These are phyloP conservation scores for Papilio xuthus DNA, from an alignment of 1,140 invertebrate genomes.

Conservation along the genomic window DNA sequence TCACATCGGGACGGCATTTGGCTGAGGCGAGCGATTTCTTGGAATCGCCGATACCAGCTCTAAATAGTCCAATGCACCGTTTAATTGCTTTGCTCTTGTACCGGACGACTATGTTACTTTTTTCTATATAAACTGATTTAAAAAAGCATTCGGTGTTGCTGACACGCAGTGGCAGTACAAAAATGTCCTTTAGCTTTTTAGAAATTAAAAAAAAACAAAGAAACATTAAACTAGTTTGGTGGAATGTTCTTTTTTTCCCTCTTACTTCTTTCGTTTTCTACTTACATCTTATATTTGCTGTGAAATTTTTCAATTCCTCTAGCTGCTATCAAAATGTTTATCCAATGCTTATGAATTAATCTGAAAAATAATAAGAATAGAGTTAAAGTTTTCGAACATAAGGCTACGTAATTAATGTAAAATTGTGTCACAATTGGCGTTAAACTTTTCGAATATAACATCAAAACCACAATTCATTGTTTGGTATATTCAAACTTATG, in stretches of 20 bases:
- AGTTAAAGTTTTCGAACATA: background rate
- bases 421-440: no score
- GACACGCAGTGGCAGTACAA: background rate
- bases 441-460: no score
- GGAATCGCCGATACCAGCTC: conserved; percentile 59
- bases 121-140: background rate
- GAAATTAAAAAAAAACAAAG: no score
- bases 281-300: background rate
- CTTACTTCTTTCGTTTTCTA: background rate
- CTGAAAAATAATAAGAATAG: background rate
- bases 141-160: background rate
- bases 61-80: conserved; percentile 64
- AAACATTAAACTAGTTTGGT: no score
- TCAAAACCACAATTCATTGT: background rate
- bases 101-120: background rate
- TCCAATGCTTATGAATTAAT: background rate
- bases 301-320: background rate
- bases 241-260: background rate
- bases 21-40: conserved; percentile 54
- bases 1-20: conserved; percentile 39
- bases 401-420: background rate
- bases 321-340: background rate
- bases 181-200: no score
- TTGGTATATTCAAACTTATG: background rate
- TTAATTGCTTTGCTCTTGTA: conserved; percentile 25